Base-by-base conservation (phyloP, 2,797 vertebrate genomes). In the Silurus lanzhouensis region DNA sequence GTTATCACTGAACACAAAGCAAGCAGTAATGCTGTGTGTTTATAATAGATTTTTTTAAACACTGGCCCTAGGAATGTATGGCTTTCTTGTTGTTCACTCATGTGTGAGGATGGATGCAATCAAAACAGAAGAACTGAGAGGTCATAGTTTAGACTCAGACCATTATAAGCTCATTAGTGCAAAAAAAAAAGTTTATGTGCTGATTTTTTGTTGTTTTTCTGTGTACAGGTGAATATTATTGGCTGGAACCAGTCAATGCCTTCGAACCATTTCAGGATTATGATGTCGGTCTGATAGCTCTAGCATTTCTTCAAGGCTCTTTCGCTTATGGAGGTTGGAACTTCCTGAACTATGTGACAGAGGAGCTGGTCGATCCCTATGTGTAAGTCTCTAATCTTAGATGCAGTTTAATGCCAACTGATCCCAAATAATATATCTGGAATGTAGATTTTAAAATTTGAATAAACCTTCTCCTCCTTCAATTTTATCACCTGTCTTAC, bases 291-390 rank as follows among this genome's bases (percentile, higher is more conserved):
- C 92, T 97, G 85, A 94, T 98, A n/a, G 97, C 97, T 0, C 92
- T 98, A 87, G 95, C 97, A 5, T 98, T 98, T 90, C 93, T 98
- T 68, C 97, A 98, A 89, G 97, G 97, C 63, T 98, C 97, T 55
- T 98, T 98, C 9, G 97, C 97, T 86, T 98, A 98, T 0, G 97
- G 97, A 78, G 97, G 97, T 31, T 98, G 97, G 97, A 98, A 98
- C 92, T 98, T 98, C 91, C 96, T 98, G 80, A 98, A 98, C 95
- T 98, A 98, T 58, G 97, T 98, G 88, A 98, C 97, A 0, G 97
- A 98, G 90, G 97, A 98, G 91, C 95, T 98, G 90, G 97, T 98
- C 55, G 95, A 98, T 90, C 97, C 97, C 48, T 96, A 97, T 78
- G 96, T 96, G 97, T 98, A 94, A 96, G 96, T 89, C 12, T 64